phyloP scores from a whole-genome alignment of 2,888 invertebrate species.

The Andrena marginata region DNA sequence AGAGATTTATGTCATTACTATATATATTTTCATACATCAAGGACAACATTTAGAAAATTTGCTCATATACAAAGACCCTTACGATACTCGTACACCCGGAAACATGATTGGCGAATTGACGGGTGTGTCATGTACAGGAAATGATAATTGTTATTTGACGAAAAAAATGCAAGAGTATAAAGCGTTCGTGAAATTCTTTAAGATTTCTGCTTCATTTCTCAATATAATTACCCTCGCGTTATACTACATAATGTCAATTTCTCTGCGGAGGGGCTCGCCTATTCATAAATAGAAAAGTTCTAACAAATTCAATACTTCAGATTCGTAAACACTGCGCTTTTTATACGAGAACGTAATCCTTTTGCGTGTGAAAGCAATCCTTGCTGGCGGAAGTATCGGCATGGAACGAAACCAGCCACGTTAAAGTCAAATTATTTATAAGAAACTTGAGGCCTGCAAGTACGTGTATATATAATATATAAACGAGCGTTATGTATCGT shows the following conservation, averaged over 20 bases:
- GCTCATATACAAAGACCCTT: slow-evolving; percentile 51
- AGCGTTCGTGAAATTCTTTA: slow-evolving; percentile 18
- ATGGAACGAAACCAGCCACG: slow-evolving; percentile 49
- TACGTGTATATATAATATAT: slow-evolving; percentile 16
- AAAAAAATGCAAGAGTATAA: slow-evolving; percentile 59
- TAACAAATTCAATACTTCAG: slow-evolving; percentile 28
- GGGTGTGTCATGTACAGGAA: slow-evolving; percentile 40
- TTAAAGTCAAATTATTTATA: slow-evolving; percentile 40
- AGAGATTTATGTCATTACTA: slow-evolving; percentile 43
- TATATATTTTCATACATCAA: slow-evolving; percentile 58
- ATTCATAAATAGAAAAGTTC: slow-evolving; percentile 20
- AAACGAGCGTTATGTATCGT: not conserved
- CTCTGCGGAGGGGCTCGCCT: slow-evolving; percentile 4
- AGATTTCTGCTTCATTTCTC: not conserved
- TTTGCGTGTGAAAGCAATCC: slow-evolving; percentile 28
- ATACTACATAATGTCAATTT: slow-evolving; percentile 9
- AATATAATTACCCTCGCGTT: slow-evolving; percentile 5
- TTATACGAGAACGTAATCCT: slow-evolving; percentile 25
- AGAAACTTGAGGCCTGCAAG: slow-evolving; percentile 51
- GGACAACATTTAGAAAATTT: slow-evolving; percentile 55
- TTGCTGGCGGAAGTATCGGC: slow-evolving; percentile 43
- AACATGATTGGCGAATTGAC: slow-evolving; percentile 40
- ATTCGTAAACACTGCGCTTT: slow-evolving; percentile 31
- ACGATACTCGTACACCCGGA: slow-evolving; percentile 32
- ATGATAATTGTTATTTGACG: slow-evolving; percentile 36